phyloP scores from a whole-genome alignment of 2,888 invertebrate genomes.

The Cybosia mesomella region DNA sequence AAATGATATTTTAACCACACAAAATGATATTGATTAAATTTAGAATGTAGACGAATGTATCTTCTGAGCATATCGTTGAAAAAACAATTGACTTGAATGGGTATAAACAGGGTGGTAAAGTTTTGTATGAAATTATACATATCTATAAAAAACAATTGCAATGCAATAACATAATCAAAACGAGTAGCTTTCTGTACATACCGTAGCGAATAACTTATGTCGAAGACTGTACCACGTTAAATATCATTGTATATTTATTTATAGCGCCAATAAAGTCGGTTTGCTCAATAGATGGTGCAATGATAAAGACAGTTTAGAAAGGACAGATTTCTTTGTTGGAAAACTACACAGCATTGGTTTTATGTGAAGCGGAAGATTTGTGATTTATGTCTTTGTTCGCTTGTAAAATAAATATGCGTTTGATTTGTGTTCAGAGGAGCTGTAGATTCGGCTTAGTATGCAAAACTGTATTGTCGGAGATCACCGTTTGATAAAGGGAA shows the following conservation, averaged over 20 bases:
- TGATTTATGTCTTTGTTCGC: conserved; percentile 53
- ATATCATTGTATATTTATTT: conserved; percentile 57
- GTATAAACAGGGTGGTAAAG: too few species aligned
- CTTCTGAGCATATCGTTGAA: too few species aligned
- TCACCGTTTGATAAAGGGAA: conserved; percentile 20
- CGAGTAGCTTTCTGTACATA: conserved; percentile 30
- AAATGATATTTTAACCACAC: too few species aligned
- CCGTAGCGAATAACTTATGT: conserved; percentile 34
- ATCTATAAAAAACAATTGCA: neutral
- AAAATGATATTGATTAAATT: neutral
- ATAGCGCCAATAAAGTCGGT: conserved; percentile 52
- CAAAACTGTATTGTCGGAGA: conserved; percentile 31
- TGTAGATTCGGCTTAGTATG: conserved; percentile 23
- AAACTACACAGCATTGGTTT: conserved; percentile 48
- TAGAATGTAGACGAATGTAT: too few species aligned
- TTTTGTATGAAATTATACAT: too few species aligned
- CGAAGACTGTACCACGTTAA: conserved; percentile 32
- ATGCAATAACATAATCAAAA: neutral
- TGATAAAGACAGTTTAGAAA: conserved; percentile 56
- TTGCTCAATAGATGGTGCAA: conserved; percentile 53
- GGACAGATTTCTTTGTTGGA: conserved; percentile 52
- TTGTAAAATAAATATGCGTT: conserved; percentile 48
- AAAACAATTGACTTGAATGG: too few species aligned
- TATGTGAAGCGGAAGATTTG: conserved; percentile 56
- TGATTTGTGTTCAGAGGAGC: conserved; percentile 21